Evolutionary conservation across 2,113 vertebrate species (phyloP).

Genomic region (Himantopus leucocephalus): DNA sequence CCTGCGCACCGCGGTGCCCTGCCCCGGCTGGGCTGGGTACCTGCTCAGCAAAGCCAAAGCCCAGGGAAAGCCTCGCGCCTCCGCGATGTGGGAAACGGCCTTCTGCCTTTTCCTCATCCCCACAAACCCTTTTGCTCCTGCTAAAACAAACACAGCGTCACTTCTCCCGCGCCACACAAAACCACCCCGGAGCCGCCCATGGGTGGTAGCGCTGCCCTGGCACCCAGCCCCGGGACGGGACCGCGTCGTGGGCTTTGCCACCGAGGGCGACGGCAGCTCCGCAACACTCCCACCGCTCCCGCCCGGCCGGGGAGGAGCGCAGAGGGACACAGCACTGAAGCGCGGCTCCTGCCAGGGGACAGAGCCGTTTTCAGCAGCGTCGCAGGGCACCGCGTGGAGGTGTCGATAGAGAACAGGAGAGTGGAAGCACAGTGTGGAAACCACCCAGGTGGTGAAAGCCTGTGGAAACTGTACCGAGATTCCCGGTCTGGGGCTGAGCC

Average conservation of each 20-base stretch:
- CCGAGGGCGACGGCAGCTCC: accelerated
- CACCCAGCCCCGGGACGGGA: accelerated
- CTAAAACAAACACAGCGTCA: not conserved
- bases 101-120: not conserved
- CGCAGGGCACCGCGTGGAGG: accelerated
- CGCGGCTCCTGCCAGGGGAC: not conserved
- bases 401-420: not conserved
- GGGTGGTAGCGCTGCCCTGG: not conserved
- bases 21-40: not conserved
- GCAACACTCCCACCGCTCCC: too few species aligned
- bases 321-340: accelerated
- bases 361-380: not conserved
- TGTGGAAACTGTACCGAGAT: accelerated
- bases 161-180: not conserved
- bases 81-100: accelerated
- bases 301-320: not conserved
- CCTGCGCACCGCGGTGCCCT: too few species aligned
- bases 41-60: not conserved
- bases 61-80: not conserved
- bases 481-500: not conserved
- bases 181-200: accelerated
- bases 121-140: not conserved
- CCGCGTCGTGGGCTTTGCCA: not conserved
- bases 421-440: not conserved
- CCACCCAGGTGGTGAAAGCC: not conserved